Evolutionary conservation across 2,113 vertebrate species (phyloP), one percentile per base, ranked within the genome.

Genomic region (Oryctolagus cuniculus): DNA sequence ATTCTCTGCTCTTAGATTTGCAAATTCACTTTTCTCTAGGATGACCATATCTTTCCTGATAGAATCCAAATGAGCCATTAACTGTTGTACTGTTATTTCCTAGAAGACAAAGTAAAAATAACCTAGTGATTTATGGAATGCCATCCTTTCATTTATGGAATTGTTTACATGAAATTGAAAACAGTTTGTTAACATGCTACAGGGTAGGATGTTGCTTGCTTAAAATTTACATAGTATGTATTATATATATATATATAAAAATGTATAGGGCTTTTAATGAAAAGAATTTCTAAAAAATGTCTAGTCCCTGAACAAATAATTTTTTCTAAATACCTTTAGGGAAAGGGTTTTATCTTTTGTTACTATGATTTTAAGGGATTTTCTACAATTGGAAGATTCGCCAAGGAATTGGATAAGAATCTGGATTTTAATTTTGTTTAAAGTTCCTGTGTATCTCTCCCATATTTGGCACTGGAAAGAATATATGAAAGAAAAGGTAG

Each of bases 1-100:
- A 91, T 99, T 99, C 73, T 99, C 99, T 7, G 99, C 99, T 89
- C 99, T 98, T 53, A 99, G 98, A 97, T 99, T 99, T 89, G 99
- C 98, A 97, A 99, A 99, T 98, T 99, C 99, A 96, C 99, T 99
- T 97, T 99, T 99, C 97, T 99, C 99, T 98, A 99, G 98, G 96
- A 99, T 99, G 97, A 99, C 99, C 99, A 99, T 99, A 97, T 99
- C 99, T 97, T 99, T 99, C 87, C 99, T 98, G 97, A 99, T 99
- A 67, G 99, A 99, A 96, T 99, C 99, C 96, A 99, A 98, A 89
- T 99, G 99, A 86, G 99, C 98, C 99, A 99, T 99, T 96, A 99
- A 98, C 98, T 99, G 99, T 96, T 99, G 99, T 55, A 99, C 96
- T 6, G 99, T 99, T 85, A 99, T 99, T 97, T 99, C 99, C 99